Conservation (phyloP, 2,888 invertebrate genomes). For the Melipona beecheii region DNA sequence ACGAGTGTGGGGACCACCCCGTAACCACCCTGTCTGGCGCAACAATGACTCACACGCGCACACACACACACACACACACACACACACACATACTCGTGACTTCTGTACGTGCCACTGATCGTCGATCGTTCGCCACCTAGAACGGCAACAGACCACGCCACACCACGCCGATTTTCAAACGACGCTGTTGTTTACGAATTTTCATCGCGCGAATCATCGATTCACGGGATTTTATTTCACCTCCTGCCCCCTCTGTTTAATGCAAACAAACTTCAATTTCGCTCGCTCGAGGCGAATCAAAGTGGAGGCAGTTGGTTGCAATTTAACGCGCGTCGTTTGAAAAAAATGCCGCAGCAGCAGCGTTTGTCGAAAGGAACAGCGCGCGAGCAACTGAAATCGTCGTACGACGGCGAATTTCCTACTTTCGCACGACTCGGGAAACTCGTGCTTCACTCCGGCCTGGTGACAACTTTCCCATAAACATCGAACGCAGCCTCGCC, state of each 20-base stretch:
- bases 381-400: not conserved
- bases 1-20: constrained; percentile 71
- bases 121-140: constrained; percentile 59
- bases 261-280: no score
- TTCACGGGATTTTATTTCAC: not conserved
- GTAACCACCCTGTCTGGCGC: constrained; percentile 74
- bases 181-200: not conserved
- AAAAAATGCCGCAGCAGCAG: no score
- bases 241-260: no score
- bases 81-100: constrained; percentile 71
- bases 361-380: no score
- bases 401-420: not conserved
- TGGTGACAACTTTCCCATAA: not conserved
- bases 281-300: no score
- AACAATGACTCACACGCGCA: constrained; percentile 76
- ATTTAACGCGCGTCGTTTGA: no score
- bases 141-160: not conserved
- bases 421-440: not conserved
- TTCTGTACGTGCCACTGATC: constrained; percentile 65
- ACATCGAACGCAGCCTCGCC: not conserved
- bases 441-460: not conserved
- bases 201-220: not conserved
- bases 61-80: no score
- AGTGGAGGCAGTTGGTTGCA: no score
- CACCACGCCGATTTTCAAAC: constrained; percentile 22